Percentiles rank a stretch among this genome's conserved stretches.
Evolutionary conservation across 2,888 invertebrate species (phyloP).

Genomic region (Keiferia lycopersicella): DNA sequence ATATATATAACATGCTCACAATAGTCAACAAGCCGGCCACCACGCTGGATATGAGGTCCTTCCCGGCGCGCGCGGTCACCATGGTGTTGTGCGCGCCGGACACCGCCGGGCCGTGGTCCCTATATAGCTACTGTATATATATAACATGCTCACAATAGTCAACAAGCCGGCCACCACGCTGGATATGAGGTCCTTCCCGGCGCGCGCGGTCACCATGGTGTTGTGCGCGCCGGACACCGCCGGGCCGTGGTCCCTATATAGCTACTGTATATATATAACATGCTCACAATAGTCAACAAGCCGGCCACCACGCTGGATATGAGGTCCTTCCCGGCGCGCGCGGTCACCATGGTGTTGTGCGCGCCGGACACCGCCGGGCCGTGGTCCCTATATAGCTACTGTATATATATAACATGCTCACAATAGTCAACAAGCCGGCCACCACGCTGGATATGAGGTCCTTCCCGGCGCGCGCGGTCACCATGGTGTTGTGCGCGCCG

Average conservation of each 20-base stretch:
- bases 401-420: conserved; percentile 77
- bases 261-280: too few relatives aligned
- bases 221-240: conserved; percentile 99
- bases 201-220: conserved; percentile 98
- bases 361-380: too few relatives aligned
- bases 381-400: too few relatives aligned
- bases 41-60: too few relatives aligned
- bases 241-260: too few relatives aligned
- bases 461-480: conserved; percentile 98
- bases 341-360: conserved; percentile 98
- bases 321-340: conserved; percentile 97
- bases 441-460: conserved; percentile 97
- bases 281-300: conserved; percentile 62
- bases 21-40: too few relatives aligned
- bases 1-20: too few relatives aligned
- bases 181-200: conserved; percentile 98
- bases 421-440: conserved; percentile 97
- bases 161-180: conserved; percentile 97
- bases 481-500: conserved; percentile 99
- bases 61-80: conserved; percentile 93
- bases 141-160: conserved; percentile 88
- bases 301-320: conserved; percentile 98
- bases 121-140: too few relatives aligned
- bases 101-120: too few relatives aligned
- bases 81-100: too few relatives aligned